Evolutionary conservation across 2,113 vertebrate genomes (phyloP).

Genomic region (Corythaeola cristata): DNA sequence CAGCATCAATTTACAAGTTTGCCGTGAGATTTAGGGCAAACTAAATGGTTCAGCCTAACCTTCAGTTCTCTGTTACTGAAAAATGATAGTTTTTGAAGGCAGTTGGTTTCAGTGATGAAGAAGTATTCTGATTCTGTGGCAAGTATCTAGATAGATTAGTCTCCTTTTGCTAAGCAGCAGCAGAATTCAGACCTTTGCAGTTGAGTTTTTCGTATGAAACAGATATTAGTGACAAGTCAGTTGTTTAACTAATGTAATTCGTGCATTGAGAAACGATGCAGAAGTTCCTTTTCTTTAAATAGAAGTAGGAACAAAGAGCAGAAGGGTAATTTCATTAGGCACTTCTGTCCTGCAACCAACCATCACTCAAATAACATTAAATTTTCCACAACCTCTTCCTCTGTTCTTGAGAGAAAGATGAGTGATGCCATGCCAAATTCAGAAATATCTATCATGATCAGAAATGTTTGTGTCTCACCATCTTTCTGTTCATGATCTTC

Average conservation of each 20-base stretch:
- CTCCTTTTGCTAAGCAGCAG: neutral
- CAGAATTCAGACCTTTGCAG: neutral
- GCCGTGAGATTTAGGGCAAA: neutral
- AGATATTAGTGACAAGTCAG: neutral
- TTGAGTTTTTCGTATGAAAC: neutral
- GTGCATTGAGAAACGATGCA: neutral
- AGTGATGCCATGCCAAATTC: neutral
- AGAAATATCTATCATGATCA: neutral
- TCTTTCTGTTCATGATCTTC: neutral
- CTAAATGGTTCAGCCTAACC: neutral
- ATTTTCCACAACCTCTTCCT: neutral
- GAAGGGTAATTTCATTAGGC: neutral
- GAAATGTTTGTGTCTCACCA: neutral
- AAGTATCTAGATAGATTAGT: neutral
- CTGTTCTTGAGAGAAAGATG: neutral
- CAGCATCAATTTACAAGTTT: neutral
- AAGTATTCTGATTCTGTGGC: neutral
- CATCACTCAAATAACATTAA: neutral
- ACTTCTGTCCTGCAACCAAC: neutral
- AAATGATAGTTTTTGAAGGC: neutral
- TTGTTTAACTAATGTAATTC: neutral
- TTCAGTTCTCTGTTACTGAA: neutral
- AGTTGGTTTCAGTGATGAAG: neutral
- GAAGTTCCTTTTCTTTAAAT: neutral
- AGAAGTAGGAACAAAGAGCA: neutral